A percentile compares a stretch with the other conserved stretches of the same genome.
These are phyloP conservation scores for Hyperoodon ampullatus DNA, from an alignment of 2,113 vertebrate species.

Conservation along the genomic window DNA sequence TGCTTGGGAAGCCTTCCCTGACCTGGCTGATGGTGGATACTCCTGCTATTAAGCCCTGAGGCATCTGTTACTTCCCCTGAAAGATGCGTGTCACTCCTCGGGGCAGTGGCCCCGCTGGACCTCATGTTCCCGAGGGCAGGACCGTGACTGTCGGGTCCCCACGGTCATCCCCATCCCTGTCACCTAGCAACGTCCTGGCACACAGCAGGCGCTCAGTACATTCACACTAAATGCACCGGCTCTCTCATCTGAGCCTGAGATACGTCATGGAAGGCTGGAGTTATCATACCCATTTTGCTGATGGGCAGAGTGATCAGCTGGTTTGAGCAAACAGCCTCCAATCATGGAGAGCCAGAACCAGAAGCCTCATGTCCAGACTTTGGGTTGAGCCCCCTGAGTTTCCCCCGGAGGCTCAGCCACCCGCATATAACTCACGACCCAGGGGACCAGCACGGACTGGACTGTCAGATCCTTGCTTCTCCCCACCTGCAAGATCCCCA, in stretches of 20 bases:
- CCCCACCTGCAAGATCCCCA: fast-evolving
- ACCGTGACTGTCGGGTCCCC: not conserved
- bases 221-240: fast-evolving
- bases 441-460: not conserved
- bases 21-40: fast-evolving
- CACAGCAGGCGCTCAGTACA: not conserved
- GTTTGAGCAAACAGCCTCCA: not conserved
- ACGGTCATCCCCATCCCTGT: fast-evolving
- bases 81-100: fast-evolving
- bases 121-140: not conserved
- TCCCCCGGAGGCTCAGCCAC: not conserved
- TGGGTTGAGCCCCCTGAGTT: not conserved
- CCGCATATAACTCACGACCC: fast-evolving
- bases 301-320: not conserved
- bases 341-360: not conserved
- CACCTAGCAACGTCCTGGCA: not conserved
- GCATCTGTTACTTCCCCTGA: not conserved
- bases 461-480: not conserved
- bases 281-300: not conserved
- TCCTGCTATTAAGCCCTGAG: not conserved
- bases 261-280: fast-evolving
- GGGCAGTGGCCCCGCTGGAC: not conserved
- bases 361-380: not conserved
- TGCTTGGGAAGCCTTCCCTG: not conserved
- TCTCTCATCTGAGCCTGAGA: not conserved